Percentiles rank a stretch among this genome's conserved stretches.
Evolutionary conservation across 2,888 invertebrate species (phyloP).

Genomic region (Hirtodrosophila trivittata): DNA sequence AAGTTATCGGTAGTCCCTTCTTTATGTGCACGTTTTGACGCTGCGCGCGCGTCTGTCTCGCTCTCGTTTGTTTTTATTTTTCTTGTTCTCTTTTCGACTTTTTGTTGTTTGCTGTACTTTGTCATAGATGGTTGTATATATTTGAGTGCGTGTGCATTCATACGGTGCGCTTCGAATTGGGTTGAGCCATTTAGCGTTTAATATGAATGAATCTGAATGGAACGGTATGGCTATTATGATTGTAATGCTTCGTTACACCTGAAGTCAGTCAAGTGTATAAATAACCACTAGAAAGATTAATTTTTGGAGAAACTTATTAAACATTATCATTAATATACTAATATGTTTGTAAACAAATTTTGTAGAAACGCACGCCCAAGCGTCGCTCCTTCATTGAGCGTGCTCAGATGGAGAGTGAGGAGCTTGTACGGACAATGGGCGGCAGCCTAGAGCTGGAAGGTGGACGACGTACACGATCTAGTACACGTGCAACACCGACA

Average conservation of each 20-base stretch:
- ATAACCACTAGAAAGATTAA: neutral
- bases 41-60: constrained; percentile 63
- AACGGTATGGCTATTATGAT: constrained; percentile 9
- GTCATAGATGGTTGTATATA: constrained; percentile 47
- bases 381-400: constrained; percentile 82
- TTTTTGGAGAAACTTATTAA: neutral
- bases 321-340: constrained; percentile 1
- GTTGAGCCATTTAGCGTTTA: constrained; percentile 32
- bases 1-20: constrained; percentile 48
- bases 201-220: constrained; percentile 17
- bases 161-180: constrained; percentile 28
- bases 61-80: constrained; percentile 78
- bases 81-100: constrained; percentile 75
- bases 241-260: constrained; percentile 21
- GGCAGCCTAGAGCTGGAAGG: constrained; percentile 82
- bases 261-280: constrained; percentile 6
- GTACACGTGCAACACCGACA: constrained; percentile 81
- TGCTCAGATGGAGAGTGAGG: constrained; percentile 83
- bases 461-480: constrained; percentile 83
- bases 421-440: constrained; percentile 83
- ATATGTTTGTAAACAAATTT: constrained; percentile 29
- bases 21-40: constrained; percentile 66
- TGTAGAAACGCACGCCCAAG: constrained; percentile 83
- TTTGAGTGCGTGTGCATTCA: constrained; percentile 15
- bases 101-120: constrained; percentile 82